These are phyloP conservation scores for Trichonephila clavipes DNA, from an alignment of 1,140 invertebrate genomes.

Conservation along the genomic window DNA sequence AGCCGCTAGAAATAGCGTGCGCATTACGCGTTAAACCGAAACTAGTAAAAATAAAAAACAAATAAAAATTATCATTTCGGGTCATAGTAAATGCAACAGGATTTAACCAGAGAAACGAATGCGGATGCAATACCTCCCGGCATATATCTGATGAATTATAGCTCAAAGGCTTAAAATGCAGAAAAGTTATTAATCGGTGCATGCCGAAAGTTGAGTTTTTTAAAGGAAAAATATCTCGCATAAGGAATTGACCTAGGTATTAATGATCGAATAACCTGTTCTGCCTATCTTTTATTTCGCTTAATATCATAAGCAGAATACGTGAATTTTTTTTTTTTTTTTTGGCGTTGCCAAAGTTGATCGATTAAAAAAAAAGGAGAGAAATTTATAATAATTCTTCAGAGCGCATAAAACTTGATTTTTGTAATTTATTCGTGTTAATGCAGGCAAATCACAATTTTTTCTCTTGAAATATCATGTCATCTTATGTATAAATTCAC, in stretches of 20 bases:
- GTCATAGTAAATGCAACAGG: conserved; percentile 10
- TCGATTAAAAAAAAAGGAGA: background rate
- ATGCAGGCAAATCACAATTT: no score
- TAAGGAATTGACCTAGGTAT: background rate
- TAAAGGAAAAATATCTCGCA: background rate
- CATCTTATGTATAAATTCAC: no score
- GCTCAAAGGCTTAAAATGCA: conserved; percentile 11
- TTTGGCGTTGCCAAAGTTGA: background rate
- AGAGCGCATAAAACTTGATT: no score
- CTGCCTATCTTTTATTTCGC: background rate
- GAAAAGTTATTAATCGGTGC: background rate
- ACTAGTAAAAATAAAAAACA: background rate
- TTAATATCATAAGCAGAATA: no score
- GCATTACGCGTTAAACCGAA: conserved; percentile 23
- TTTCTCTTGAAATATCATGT: no score
- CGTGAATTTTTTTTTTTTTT: no score
- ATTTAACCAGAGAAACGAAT: conserved; percentile 3
- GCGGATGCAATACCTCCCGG: background rate
- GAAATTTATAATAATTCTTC: no score
- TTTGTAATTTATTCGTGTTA: no score
- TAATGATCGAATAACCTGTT: background rate
- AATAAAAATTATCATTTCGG: background rate
- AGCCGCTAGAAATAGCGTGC: conserved; percentile 8
- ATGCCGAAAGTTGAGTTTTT: background rate
- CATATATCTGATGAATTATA: background rate